Conservation (phyloP, 2,888 invertebrate genomes). For the Microplitis manilae region DNA sequence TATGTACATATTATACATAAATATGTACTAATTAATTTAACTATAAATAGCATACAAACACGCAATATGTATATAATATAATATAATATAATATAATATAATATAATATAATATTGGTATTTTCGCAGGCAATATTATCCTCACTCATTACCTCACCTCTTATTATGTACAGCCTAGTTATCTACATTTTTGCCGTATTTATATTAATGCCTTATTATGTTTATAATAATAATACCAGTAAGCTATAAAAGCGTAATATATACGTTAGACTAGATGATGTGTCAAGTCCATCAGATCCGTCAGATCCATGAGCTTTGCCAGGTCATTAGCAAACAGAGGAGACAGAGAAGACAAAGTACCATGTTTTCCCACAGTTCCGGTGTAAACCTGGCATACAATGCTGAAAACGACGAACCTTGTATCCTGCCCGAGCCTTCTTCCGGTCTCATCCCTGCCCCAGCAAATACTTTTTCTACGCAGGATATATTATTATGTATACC, state of each 20-base stretch:
- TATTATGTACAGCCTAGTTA: background rate
- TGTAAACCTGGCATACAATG: constrained; percentile 54
- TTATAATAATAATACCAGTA: background rate
- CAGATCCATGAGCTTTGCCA: background rate
- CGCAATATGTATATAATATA: constrained; percentile 40
- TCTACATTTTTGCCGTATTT: background rate
- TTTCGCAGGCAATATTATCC: constrained; percentile 41
- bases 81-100: background rate
- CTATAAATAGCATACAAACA: constrained; percentile 40
- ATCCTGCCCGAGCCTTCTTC: constrained; percentile 62
- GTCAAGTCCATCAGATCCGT: background rate
- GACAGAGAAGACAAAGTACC: background rate
- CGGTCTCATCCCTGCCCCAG: constrained; percentile 50
- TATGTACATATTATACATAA: constrained; percentile 25
- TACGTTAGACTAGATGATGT: constrained; percentile 24
- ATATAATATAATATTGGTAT: constrained; percentile 21
- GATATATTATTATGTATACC: too few relatives aligned
- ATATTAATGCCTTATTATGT: constrained; percentile 14
- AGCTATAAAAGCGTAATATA: background rate
- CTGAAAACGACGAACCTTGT: constrained; percentile 59
- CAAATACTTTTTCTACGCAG: background rate
- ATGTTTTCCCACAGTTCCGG: constrained; percentile 67
- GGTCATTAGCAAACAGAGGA: constrained; percentile 33
- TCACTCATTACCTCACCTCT: constrained; percentile 17
- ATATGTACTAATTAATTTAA: constrained; percentile 59